A percentile compares a stretch with the other conserved stretches of the same genome.
Conservation (phyloP, 64 coral and sea anemone species). For the Acropora yongei region DNA sequence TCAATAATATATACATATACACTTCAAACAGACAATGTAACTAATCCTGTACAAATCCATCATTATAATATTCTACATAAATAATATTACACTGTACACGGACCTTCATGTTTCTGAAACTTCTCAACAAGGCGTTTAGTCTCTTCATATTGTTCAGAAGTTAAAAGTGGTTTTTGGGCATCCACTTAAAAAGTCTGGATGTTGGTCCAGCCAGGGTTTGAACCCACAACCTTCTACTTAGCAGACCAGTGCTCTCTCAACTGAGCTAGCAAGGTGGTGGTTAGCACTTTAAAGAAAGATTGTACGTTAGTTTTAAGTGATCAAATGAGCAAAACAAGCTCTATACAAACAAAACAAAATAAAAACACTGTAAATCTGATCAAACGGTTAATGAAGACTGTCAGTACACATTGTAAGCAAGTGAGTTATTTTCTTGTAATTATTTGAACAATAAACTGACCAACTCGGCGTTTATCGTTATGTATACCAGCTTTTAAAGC, state of each 20-base stretch:
- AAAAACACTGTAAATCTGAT: not conserved
- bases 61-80: not conserved
- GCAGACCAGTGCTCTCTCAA: too few species aligned
- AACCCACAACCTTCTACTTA: too few species aligned
- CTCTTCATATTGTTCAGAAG: conserved; percentile 88
- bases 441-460: not conserved
- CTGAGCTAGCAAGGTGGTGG: too few species aligned
- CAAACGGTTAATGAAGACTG: not conserved
- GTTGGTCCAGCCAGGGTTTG: too few species aligned
- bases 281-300: not conserved
- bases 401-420: not conserved
- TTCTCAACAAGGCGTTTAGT: conserved; percentile 84
- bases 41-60: too few species aligned
- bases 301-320: not conserved
- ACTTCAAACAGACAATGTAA: not conserved
- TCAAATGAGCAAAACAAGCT: not conserved
- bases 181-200: conserved; percentile 15
- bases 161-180: conserved; percentile 93
- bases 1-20: not conserved
- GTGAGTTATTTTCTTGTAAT: not conserved
- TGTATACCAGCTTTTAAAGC: not conserved
- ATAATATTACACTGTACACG: conserved; percentile 44
- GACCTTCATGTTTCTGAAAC: conserved; percentile 87
- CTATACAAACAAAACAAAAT: not conserved
- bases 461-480: not conserved